Base-by-base conservation (phyloP, 2,113 vertebrate species). In the Chloroceryle aenea region DNA sequence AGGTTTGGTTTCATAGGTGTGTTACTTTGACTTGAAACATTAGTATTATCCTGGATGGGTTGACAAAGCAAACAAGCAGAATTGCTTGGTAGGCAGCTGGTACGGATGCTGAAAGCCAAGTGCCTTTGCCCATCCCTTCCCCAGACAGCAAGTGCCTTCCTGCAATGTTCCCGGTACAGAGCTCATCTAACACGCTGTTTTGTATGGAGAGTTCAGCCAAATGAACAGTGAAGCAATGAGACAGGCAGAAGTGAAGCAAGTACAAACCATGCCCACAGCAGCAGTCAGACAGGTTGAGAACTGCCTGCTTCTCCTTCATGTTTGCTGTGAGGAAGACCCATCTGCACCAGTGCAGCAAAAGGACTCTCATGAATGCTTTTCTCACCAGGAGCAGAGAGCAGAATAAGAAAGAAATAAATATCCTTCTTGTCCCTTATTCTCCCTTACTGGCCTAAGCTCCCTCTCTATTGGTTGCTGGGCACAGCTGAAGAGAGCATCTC, bases 271-370 rank as follows among this genome's bases (percentile, higher is more conserved):
- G 93, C 86, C 79, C 64, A 88, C 50, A 94, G 86, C 86, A 82
- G 72, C 86, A 89, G 68, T 59, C 94, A 85, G 84, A 36, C 95
- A 97, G 89, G 95, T 95, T 95, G 76, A 75, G 93, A 97, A 91
- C 47, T 95, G 91, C 17, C 76, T 97, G 79, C 68, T 89, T 53
- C 87, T 85, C 66, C 76, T 82, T 85, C 81, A 23, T 7, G 14
- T 87, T 85, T 0, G 4, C 61, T 56, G 36, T 82, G 80, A 94
- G 1, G 12, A 93, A 90, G 86, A 48, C 26, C 15, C 3, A 1
- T 40, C 42, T 89, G 61, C 58, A 89, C 21, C 22, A 47, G 59
- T 0, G 0, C 3, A 0, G n/a, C 55, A 78, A 58, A 78, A 85
- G 34, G 22, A 55, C 38, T 93, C 73, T 74, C 13, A 9, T 18